Evolutionary conservation across 2,888 invertebrate species (phyloP), one percentile per base, ranked within the genome.

Genomic region (Stenurella melanura): DNA sequence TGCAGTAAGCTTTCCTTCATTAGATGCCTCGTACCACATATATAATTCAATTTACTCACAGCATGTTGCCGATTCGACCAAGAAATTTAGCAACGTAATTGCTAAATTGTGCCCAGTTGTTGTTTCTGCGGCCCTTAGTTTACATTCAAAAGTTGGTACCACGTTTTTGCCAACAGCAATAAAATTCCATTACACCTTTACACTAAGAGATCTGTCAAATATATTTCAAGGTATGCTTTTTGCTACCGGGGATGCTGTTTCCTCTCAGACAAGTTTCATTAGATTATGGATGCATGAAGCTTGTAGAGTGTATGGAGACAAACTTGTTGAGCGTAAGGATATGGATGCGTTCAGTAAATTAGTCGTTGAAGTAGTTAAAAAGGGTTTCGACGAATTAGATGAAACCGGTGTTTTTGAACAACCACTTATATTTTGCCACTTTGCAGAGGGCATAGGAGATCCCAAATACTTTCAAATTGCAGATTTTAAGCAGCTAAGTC

Each of bases 101-200:
- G 90, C 91, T 76, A 93, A 93, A 80, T 90, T 93, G 64, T 90
- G 92, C 0, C 91, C 92, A 34, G 87, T 90, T 0, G 84, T 98
- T 12, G 93, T 97, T 0, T 90, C 91, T 15, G 93, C 95, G 0
- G 96, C 97, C 0, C 90, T 98, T 7, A 90, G 91, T 1, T 90
- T 98, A 26, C 98, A 98, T 88, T 91, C 91, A 60, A 95, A 94
- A 88, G 92, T 98, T 10, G 90, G 94, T 0, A 87, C 93, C 1
- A 92, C 92, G 0, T 98, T 98, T 90, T 90, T 98, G 80, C 98
- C 98, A 0, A 98, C 98, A 0, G 98, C 98, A 21, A 92, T 96
- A 82, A 98, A 97, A 90, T 98, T 98, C 88, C 98, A 98, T 89
- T 98, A 98, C 86, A 92, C 95, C 77, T 98, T 98, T 90, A 98